Evolutionary conservation across 1,140 invertebrate species (phyloP).

Genomic region (Belonocnema kinseyi): DNA sequence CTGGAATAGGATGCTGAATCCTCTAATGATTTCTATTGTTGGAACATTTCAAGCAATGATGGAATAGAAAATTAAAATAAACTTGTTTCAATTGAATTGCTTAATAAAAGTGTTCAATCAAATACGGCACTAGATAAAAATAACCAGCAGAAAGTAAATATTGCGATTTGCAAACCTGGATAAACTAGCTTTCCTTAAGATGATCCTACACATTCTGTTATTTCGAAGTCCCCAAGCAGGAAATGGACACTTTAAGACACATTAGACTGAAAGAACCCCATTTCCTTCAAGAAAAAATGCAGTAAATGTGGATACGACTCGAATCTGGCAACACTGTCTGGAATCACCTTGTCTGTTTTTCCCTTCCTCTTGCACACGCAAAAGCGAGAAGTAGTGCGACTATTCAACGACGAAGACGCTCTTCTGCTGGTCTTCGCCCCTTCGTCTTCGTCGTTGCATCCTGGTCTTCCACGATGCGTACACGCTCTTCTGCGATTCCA

Average conservation of each 20-base stretch:
- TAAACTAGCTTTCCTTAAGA: too few species aligned
- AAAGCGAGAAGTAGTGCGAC: conserved; percentile 25
- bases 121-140: neutral
- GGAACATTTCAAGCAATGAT: neutral
- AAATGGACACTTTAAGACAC: too few species aligned
- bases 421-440: conserved; percentile 27
- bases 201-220: too few species aligned
- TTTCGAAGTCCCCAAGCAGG: too few species aligned
- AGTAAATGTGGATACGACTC: neutral
- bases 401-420: conserved; percentile 15
- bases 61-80: neutral
- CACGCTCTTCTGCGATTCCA: conserved; percentile 42
- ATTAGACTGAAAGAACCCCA: too few species aligned
- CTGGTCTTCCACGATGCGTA: conserved; percentile 33
- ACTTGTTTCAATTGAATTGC: neutral
- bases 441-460: conserved; percentile 25
- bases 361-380: conserved; percentile 10
- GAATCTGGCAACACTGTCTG: conserved; percentile 15
- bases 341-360: conserved; percentile 25
- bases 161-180: too few species aligned
- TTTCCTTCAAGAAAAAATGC: too few species aligned
- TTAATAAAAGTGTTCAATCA: neutral
- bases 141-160: neutral
- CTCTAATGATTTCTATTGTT: neutral
- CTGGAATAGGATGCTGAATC: neutral